phyloP scores from a whole-genome alignment of 2,797 vertebrate genomes.

The Syndactyla subalaris region DNA sequence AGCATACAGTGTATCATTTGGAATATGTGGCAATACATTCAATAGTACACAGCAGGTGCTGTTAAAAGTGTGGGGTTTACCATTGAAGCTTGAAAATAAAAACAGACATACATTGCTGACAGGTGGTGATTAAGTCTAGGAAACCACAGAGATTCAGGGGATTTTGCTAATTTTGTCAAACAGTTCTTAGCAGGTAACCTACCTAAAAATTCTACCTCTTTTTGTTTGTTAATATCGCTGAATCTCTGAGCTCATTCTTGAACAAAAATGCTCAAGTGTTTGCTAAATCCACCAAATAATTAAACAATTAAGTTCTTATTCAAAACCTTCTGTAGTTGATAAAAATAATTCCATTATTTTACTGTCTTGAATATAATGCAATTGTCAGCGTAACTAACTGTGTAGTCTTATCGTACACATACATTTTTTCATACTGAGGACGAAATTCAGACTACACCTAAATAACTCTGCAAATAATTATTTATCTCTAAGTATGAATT shows the following conservation, averaged over 20 bases:
- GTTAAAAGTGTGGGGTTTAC: neutral
- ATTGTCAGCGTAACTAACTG: neutral
- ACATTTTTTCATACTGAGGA: neutral
- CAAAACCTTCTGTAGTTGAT: neutral
- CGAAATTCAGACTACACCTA: neutral
- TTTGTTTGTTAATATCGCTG: neutral
- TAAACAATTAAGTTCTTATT: neutral
- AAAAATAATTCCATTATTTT: neutral
- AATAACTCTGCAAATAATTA: neutral
- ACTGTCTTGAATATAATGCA: neutral
- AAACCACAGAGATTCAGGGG: neutral
- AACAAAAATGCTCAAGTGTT: neutral
- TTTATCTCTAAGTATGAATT: neutral
- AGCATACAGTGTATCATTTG: neutral
- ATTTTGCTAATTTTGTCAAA: neutral
- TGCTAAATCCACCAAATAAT: neutral
- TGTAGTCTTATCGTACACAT: neutral
- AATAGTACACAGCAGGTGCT: neutral
- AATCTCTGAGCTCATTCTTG: neutral
- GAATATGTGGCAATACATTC: neutral
- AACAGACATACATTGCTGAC: neutral
- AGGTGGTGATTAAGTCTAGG: neutral
- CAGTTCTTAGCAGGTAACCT: neutral
- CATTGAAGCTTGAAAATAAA: neutral
- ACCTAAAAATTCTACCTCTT: neutral